Evolutionary conservation across 2,888 invertebrate genomes (phyloP), one percentile per base, ranked within the genome.

Genomic region (Clostera curtula): DNA sequence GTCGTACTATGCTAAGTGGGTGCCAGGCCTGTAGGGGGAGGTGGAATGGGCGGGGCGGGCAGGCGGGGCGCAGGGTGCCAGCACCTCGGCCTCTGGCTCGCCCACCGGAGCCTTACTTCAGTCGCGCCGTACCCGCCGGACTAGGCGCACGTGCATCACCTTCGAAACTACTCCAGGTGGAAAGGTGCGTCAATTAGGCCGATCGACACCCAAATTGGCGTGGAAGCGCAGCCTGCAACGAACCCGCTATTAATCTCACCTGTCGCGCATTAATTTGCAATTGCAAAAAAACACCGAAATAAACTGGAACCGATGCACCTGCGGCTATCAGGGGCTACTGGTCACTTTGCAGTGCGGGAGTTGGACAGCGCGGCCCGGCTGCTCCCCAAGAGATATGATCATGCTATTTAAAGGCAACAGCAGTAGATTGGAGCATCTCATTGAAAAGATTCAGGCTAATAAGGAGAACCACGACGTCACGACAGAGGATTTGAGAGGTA

Each of bases 371-470:
- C 32, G 32, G 29, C 34, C 31, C 38, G 37, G 19, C 18, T 27
- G 38, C 24, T 34, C 25, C 31, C 27, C 44, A 34, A 45, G 38
- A 62, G 77, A 62, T 60, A 85, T 85, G 85, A 85, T 85, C 74
- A 93, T 93, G 93, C 85, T 93, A 71, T 93, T 93, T 86, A 93
- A 93, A 68, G 93, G 93, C 41, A 93, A 93, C 73, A 93, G 93
- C 83, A 91, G 91, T 65, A 86, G 92, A 55, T 82, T 94, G 66
- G 93, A 93, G 73, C 89, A 92, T 63, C 87, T 94, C 52, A 94
- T 94, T 49, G 93, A 93, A 72, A 93, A 93, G 80, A 93, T 94
- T 51, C 93, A 93, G 68, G 92, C 92, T 3, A 92, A 90, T 56
- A 93, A 93, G 80, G 93, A 93, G 66, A 89, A 89, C 48, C 87